Evolutionary conservation across 2,113 vertebrate species (phyloP).

Genomic region (Tachysurus vachellii): DNA sequence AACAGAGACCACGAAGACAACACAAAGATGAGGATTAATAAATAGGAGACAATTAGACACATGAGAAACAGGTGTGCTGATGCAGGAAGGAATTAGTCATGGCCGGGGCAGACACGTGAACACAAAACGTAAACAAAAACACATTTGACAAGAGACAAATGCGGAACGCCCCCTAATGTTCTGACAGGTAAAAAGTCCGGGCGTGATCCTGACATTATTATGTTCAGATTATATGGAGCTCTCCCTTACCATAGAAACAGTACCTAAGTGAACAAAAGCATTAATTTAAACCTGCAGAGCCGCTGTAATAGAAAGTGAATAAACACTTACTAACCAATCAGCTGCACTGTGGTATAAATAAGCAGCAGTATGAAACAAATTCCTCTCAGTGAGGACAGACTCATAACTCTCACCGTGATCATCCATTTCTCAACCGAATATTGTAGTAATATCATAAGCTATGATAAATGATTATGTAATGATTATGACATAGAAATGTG

Average conservation of each 20-base stretch:
- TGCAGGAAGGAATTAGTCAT: too few species aligned
- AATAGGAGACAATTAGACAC: too few species aligned
- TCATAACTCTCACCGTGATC: neutral
- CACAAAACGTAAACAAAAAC: too few species aligned
- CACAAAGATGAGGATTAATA: too few species aligned
- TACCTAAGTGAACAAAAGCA: neutral
- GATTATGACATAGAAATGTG: neutral
- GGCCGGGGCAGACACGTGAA: too few species aligned
- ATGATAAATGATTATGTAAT: neutral
- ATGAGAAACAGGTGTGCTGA: too few species aligned
- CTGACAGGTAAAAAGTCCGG: too few species aligned
- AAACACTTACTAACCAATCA: neutral
- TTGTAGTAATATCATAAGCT: neutral
- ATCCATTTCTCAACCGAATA: neutral
- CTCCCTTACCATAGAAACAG: too few species aligned
- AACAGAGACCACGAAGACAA: too few species aligned
- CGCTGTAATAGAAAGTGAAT: neutral
- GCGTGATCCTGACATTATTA: neutral
- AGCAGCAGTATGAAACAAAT: neutral
- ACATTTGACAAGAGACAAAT: too few species aligned
- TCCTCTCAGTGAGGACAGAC: neutral
- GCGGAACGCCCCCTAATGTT: neutral
- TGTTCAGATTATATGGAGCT: neutral
- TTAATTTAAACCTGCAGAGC: neutral
- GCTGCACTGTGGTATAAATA: neutral